Percentiles rank a stretch among this genome's conserved stretches.
Evolutionary conservation across 2,113 vertebrate genomes (phyloP).

Genomic region (Gallinago undulata): DNA sequence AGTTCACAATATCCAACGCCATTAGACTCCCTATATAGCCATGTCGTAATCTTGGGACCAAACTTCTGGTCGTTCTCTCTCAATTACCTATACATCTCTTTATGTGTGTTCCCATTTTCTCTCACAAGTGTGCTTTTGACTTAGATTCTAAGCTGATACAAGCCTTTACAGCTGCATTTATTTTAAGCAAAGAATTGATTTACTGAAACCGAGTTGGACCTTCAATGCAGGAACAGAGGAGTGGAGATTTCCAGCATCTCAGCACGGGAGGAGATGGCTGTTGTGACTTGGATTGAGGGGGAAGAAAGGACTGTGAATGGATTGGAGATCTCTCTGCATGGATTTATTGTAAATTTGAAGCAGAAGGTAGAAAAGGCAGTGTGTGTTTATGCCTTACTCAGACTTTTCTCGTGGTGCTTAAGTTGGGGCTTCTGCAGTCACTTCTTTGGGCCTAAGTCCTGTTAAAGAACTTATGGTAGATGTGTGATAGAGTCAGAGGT

Average conservation of each 20-base stretch:
- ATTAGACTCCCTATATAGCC: neutral
- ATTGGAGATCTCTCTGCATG: neutral
- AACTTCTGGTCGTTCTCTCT: neutral
- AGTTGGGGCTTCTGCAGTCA: neutral
- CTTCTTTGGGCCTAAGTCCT: neutral
- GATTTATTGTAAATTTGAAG: neutral
- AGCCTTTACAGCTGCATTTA: neutral
- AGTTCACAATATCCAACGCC: neutral
- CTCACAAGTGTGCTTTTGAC: neutral
- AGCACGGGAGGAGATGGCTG: neutral
- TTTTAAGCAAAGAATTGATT: neutral
- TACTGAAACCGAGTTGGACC: neutral
- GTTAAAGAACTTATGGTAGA: neutral
- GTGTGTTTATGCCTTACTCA: neutral
- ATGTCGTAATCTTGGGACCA: neutral
- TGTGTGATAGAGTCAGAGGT: neutral
- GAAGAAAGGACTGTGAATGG: neutral
- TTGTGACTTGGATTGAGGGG: neutral
- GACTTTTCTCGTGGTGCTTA: neutral
- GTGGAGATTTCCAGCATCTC: neutral
- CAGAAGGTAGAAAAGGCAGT: neutral
- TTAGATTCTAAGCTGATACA: neutral
- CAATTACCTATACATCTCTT: neutral
- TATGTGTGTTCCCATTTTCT: neutral
- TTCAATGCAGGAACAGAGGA: neutral